phyloP scores from a whole-genome alignment of 2,113 vertebrate species.

The Nesoenas mayeri region DNA sequence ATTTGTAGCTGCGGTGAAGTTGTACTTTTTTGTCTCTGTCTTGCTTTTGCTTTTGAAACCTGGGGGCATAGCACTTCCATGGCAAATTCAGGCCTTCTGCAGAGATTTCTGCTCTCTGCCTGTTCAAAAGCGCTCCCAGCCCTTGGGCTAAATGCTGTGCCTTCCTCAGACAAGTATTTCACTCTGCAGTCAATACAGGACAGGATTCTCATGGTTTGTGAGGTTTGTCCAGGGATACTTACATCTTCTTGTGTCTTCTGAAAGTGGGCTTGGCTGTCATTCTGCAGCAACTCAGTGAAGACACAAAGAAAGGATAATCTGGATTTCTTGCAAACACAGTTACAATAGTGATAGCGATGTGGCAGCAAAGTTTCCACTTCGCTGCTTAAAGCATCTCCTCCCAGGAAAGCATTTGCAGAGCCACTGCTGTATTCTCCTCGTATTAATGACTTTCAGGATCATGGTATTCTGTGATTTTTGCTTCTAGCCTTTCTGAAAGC shows the following conservation, averaged over 20 bases:
- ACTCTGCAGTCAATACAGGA: background rate
- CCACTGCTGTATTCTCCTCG: background rate
- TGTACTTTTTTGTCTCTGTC: background rate
- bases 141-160: background rate
- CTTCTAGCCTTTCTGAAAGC: background rate
- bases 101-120: background rate
- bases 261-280: background rate
- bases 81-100: background rate
- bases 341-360: background rate
- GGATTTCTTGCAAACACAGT: background rate
- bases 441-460: background rate
- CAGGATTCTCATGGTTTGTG: background rate
- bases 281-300: background rate
- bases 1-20: background rate
- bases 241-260: background rate
- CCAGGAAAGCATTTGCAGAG: background rate
- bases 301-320: background rate
- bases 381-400: background rate
- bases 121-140: background rate
- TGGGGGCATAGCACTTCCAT: fast-evolving
- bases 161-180: background rate
- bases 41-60: background rate
- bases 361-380: background rate
- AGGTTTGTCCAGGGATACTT: background rate
- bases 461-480: conserved; percentile 3